Evolutionary conservation across 2,797 vertebrate species (phyloP), one percentile per base, ranked within the genome.

Genomic region (Sebastes dallii): DNA sequence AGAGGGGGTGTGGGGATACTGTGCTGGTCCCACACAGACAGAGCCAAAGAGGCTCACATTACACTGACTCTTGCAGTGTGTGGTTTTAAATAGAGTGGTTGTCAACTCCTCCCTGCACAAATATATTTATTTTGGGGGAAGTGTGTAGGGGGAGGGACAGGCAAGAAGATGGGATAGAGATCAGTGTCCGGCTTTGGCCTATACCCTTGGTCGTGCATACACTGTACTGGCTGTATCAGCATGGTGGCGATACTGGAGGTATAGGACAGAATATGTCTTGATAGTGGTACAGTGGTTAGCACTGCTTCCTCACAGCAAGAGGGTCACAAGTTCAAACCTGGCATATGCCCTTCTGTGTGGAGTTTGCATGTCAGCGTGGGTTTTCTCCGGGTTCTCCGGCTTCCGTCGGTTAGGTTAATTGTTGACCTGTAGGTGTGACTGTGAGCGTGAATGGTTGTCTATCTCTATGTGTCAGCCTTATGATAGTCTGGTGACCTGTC

Each of bases 41-140:
- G 89, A 88, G 88, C 89, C 89, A 84, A 75, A 69, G 27, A 81
- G 85, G 94, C 88, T 96, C 95, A 95, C 86, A 96, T 96, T 96
- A 95, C 96, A 95, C 95, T 96, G 95, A 96, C 95, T 93, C 90
- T 83, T 80, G 88, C 91, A 91, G 84, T 93, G 92, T 91, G 77
- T 66, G 81, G 91, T 94, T 96, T 96, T 94, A 96, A 96, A 96
- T 96, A 96, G 95, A 92, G 85, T 64, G 39, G 80, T 85, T 91
- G 91, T 93, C 92, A 92, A 91, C 94, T 94, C 94, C 93, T 86
- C 93, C 90, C 87, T 79, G 81, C 82, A 84, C 80, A 89, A 88
- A 92, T 86, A 82, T 67, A 78, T 93, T 95, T 96, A 95, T 96
- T 96, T 95, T 94, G 76, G 86, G 93, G 73, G 66, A 68, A 76